Evolutionary conservation across 2,888 invertebrate genomes (phyloP).

Genomic region (Aricia artaxerxes): DNA sequence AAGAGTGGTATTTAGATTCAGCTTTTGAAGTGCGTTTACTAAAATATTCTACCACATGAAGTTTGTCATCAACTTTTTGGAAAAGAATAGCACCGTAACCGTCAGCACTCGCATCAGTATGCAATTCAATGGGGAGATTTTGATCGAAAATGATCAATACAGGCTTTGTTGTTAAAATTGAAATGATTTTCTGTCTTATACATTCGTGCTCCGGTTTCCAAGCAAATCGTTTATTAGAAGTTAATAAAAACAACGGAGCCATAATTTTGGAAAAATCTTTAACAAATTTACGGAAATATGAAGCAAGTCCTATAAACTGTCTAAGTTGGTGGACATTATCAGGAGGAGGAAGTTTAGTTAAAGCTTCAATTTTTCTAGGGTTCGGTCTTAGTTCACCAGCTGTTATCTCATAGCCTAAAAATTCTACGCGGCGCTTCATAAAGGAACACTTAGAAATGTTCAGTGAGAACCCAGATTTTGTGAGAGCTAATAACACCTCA

Average conservation of each 20-base stretch:
- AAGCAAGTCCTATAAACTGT: no score
- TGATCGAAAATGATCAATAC: slow-evolving; percentile 40
- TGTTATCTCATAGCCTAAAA: slow-evolving; percentile 40
- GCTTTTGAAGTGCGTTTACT: slow-evolving; percentile 38
- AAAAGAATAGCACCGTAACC: slow-evolving; percentile 40
- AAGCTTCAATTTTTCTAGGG: slow-evolving; percentile 6
- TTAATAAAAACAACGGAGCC: no score
- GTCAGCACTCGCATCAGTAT: slow-evolving; percentile 42
- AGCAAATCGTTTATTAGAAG: background rate
- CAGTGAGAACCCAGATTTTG: slow-evolving; percentile 38
- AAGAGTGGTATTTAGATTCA: background rate
- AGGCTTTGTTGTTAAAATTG: slow-evolving; percentile 36
- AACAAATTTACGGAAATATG: no score
- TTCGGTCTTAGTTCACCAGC: slow-evolving; percentile 43
- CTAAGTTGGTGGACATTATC: no score
- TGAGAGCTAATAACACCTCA: slow-evolving; percentile 32
- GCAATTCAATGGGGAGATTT: slow-evolving; percentile 27
- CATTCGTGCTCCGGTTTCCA: slow-evolving; percentile 32
- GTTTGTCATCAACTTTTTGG: slow-evolving; percentile 27
- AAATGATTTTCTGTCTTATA: slow-evolving; percentile 34
- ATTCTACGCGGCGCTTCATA: slow-evolving; percentile 39
- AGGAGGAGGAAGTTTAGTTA: no score
- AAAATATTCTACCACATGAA: slow-evolving; percentile 36
- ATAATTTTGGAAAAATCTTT: no score
- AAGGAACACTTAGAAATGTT: slow-evolving; percentile 44